Evolutionary conservation across 2,888 invertebrate genomes (phyloP), one percentile per base, ranked within the genome.

Genomic region (Drosophila anomelani): DNA sequence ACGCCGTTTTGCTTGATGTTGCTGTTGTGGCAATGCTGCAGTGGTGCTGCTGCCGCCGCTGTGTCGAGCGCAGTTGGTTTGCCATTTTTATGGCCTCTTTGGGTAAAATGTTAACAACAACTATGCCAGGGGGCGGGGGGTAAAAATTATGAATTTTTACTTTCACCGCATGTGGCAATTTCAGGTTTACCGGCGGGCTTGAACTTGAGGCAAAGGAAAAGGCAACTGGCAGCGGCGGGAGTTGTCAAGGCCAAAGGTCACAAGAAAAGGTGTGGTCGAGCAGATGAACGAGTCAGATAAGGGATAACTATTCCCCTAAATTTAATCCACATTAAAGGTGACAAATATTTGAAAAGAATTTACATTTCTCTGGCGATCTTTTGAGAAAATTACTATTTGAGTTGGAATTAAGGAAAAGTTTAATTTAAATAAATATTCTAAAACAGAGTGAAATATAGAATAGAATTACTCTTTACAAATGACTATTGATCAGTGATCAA

Each of bases 91-190:
- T 83, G 79, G 82, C 87, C 81, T 80, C 80, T 69, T 82, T 77
- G 75, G 77, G 61, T 41, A 79, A 78, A 82, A 85, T 79, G 83
- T 61, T 70, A 71, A 29, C 66, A 76, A 51, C 54, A 58, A 32
- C 56, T 58, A 20, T 60, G n/a, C 38, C 29, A 63, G 59, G 61
- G 79, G 78, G 53, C 72, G 57, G 76, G 79, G 75, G 76, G 78
- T n/a, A 84, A 89, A 90, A 90, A 84, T 87, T 88, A 90, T 90
- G 89, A 90, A 89, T 90, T 87, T 90, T 90, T 87, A 90, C 90
- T 90, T 90, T 90, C 90, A 90, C 91, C 90, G 78, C 91, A 90
- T 84, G 91, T 76, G 89, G 86, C 64, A 79, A 59, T 54, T 77
- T 76, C 87, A 81, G 77, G 83, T 87, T 79, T 82, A 63, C 80